phyloP scores from a whole-genome alignment of 2,888 invertebrate species.

The Perithous albicinctus region DNA sequence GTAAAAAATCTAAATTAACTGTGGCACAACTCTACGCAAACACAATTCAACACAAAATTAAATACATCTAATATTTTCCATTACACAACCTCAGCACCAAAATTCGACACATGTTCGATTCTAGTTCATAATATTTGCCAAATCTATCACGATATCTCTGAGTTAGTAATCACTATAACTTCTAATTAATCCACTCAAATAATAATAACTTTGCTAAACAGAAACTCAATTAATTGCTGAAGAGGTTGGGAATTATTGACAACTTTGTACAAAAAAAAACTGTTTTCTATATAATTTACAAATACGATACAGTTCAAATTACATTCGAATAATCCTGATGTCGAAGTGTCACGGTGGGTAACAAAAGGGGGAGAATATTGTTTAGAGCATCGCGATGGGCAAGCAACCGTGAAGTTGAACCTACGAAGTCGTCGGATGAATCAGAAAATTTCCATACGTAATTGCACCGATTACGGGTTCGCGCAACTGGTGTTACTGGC shows the following conservation, averaged over 20 bases:
- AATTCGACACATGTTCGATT: too few relatives aligned
- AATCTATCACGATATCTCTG: too few relatives aligned
- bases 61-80: too few relatives aligned
- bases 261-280: background rate
- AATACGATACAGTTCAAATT: background rate
- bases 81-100: too few relatives aligned
- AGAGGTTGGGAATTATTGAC: background rate
- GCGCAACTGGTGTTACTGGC: conserved; percentile 80
- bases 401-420: conserved; percentile 60
- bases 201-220: too few relatives aligned
- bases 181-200: too few relatives aligned
- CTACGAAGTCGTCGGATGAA: conserved; percentile 75
- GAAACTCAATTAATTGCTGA: too few relatives aligned
- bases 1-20: too few relatives aligned
- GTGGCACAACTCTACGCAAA: too few relatives aligned
- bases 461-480: conserved; percentile 81
- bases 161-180: too few relatives aligned
- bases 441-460: conserved; percentile 84
- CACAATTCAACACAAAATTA: too few relatives aligned
- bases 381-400: conserved; percentile 49
- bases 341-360: conserved; percentile 11
- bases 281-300: background rate
- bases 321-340: background rate
- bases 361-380: background rate
- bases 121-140: too few relatives aligned